Base-by-base conservation (phyloP, 2,888 invertebrate genomes). In the Amiota communis region DNA sequence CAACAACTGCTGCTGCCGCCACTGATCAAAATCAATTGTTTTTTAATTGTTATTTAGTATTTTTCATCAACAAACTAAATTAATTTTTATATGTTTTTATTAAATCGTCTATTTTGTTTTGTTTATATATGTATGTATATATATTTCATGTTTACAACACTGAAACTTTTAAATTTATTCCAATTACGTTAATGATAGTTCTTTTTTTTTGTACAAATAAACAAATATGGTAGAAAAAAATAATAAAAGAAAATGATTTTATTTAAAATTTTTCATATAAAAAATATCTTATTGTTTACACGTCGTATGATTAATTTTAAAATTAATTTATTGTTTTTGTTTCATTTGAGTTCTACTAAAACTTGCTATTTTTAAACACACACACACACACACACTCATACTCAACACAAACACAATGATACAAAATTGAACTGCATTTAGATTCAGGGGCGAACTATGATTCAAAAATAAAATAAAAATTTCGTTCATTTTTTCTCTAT, bases 221-320 rank as follows among this genome's bases (percentile, higher is more conserved):
- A 53, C 53, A 8, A 53, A 53, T n/a, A n/a, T n/a, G n/a, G n/a
- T 8, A 53, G 12, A n/a, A 9, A 53, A 2, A 2, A 51, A 51
- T 3, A 51, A 51, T 3, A 51, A 51, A 3, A 2, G 9, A 51
- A 23, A 23, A 23, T 23, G 0, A 53, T 53, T 53, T 53, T 10
- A 2, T 23, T 1, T 23, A 23, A 3, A 23, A 2, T 23, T 23
- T 53, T 13, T 15, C 53, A 53, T 15, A 15, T 53, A 15, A 15
- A 15, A 53, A 15, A 15, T n/a, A 53, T 53, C 8, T 53, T 53
- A 15, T 53, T 20, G 69, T 49, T 72, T 74, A 75, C 77, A 72
- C 47, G 73, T 74, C 83, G 81, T 78, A 81, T 83, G 76, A 53
- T 75, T 77, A 81, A 82, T 79, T 77, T 59, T 46, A 20, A 11